Evolutionary conservation across 2,797 vertebrate species (phyloP), one percentile per base, ranked within the genome.

Genomic region (Zalophus californianus): DNA sequence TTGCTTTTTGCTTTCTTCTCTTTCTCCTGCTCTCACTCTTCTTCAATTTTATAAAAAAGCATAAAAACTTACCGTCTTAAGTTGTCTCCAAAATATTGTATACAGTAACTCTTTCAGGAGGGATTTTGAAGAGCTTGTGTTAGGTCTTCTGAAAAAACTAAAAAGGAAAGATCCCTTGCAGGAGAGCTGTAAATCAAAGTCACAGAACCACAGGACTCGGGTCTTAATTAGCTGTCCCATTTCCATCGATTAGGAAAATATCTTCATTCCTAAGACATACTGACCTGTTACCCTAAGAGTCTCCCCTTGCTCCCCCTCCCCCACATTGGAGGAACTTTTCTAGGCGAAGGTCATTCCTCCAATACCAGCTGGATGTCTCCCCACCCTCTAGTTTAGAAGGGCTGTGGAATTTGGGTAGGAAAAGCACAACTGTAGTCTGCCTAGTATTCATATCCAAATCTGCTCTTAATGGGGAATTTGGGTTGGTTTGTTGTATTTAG

Each of bases 51-150:
- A 73, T 79, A 35, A 73, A 77, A 77, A 94, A 68, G 8, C 29
- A 32, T 50, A 58, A 75, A 82, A 27, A 80, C 29, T 15, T 64
- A 58, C 14, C 75, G 27, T 48, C 20, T 62, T 62, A 62, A 64
- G 16, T 88, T 77, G 7, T 77, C 32, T 78, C 83, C 48, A 72
- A 83, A 87, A 72, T 78, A 86, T 35, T 90, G 52, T 58, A 16
- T 84, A 66, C 25, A 32, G 62, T 75, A 70, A 44, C 29, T 60
- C 32, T 72, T 90, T 75, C n/a, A 68, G 73, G 66, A 82, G 25
- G 41, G 18, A 85, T 89, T 78, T 85, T 38, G 52, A 92, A 92
- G 85, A 92, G 16, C 88, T 86, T 62, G 35, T 60, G 5, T 94
- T 52, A 50, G 38, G 29, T 90, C 44, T 32, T 89, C 79, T 60